A percentile compares a stretch with the other conserved stretches of the same genome.
These are phyloP conservation scores for Neosilurus mollespiculum DNA, from an alignment of 2,797 vertebrate genomes.

Conservation along the genomic window DNA sequence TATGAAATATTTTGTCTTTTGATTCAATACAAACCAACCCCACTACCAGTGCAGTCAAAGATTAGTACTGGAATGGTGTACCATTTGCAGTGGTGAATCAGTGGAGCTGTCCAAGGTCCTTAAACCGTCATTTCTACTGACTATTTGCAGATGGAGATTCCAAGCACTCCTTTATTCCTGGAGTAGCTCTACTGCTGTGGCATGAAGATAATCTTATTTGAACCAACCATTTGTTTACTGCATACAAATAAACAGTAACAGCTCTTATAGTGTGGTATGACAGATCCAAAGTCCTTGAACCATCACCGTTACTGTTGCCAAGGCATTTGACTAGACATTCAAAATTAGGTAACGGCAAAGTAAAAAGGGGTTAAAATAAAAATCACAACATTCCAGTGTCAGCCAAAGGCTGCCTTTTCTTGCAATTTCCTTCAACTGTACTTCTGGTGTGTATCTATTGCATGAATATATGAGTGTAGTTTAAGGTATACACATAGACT, in stretches of 20 bases:
- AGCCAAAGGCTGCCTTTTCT: not conserved
- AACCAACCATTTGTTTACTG: not conserved
- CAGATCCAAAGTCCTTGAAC: not conserved
- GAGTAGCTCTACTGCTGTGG: not conserved
- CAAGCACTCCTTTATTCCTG: not conserved
- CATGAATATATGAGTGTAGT: not conserved
- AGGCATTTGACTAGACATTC: not conserved
- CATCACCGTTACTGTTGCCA: not conserved
- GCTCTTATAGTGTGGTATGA: not conserved
- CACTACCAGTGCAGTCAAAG: constrained; percentile 36
- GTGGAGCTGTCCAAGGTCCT: constrained; percentile 45
- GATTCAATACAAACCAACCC: constrained; percentile 23
- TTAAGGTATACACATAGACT: not conserved
- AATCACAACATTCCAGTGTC: not conserved
- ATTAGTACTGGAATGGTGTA: constrained; percentile 19
- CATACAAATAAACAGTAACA: not conserved
- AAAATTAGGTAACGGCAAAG: not conserved
- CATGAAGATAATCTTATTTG: not conserved
- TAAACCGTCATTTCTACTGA: constrained; percentile 7
- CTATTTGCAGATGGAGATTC: not conserved
- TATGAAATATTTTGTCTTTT: constrained; percentile 21
- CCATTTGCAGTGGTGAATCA: constrained; percentile 4
- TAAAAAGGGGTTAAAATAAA: not conserved
- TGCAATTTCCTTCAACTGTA: not conserved
- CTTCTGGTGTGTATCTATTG: not conserved